A percentile compares a stretch with the other conserved stretches of the same genome.
Conservation (phyloP, 2,113 vertebrate genomes). For the Clarias gariepinus region DNA sequence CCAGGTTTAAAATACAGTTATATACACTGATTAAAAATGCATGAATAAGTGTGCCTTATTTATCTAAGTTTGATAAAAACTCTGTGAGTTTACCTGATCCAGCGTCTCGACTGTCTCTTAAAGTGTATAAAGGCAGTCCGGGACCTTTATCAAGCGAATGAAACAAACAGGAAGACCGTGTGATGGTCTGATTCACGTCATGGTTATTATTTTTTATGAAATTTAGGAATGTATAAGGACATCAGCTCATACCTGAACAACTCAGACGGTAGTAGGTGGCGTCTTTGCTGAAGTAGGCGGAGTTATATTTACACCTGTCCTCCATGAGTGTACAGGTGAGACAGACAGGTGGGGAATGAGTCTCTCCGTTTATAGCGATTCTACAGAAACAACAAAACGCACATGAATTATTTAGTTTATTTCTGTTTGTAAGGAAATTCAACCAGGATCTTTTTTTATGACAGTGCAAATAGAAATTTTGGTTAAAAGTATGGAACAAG, state of each 20-base stretch:
- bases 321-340: constrained; percentile 78
- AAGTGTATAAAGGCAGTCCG: constrained; percentile 76
- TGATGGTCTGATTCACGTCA: neutral
- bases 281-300: constrained; percentile 82
- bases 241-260: constrained; percentile 78
- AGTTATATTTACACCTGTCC: constrained; percentile 84
- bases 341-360: constrained; percentile 63
- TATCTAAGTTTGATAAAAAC: neutral
- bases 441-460: neutral
- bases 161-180: constrained; percentile 9
- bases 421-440: neutral
- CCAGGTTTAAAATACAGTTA: neutral
- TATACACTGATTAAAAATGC: neutral
- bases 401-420: neutral
- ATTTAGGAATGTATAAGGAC: neutral
- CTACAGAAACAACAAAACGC: constrained; percentile 58
- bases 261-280: constrained; percentile 80
- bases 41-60: neutral
- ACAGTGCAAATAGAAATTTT: neutral
- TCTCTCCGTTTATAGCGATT: constrained; percentile 65
- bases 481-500: neutral
- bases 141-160: constrained; percentile 76
- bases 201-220: neutral
- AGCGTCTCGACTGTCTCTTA: constrained; percentile 53
- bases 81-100: constrained; percentile 51